Percentiles rank a stretch among this genome's conserved stretches.
phyloP scores from a whole-genome alignment of 2,113 vertebrate genomes.

The Ctenomys sociabilis region DNA sequence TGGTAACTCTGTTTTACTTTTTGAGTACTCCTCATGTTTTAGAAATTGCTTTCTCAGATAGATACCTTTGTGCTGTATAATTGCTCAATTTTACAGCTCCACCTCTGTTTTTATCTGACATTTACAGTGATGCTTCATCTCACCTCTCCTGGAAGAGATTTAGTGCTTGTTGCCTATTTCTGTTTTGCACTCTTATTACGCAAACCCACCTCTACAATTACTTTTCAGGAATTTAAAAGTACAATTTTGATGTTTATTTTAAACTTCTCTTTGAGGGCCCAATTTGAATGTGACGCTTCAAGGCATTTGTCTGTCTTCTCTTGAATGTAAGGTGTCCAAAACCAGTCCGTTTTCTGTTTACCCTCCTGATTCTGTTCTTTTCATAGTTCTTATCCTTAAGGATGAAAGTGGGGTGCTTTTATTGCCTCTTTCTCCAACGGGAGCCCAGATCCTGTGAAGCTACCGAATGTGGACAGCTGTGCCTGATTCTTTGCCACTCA shows the following conservation, averaged over 20 bases:
- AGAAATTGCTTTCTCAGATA: not conserved
- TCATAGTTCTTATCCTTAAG: not conserved
- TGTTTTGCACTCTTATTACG: not conserved
- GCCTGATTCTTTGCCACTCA: not conserved
- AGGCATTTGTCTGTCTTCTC: not conserved
- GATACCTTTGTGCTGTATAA: not conserved
- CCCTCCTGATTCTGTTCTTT: not conserved
- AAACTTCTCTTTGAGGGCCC: not conserved
- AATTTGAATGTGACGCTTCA: not conserved
- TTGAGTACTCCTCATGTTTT: not conserved
- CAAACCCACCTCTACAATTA: not conserved
- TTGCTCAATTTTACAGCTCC: not conserved
- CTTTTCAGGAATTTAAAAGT: not conserved
- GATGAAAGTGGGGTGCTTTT: not conserved
- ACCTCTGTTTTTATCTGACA: no score
- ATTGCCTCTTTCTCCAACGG: not conserved
- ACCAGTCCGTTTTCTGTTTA: not conserved
- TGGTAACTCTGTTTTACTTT: not conserved
- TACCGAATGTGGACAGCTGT: not conserved
- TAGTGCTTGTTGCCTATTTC: not conserved
- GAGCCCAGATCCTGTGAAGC: not conserved
- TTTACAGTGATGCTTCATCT: not conserved
- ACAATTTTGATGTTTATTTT: not conserved
- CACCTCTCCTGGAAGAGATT: not conserved
- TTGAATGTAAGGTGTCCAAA: not conserved